Evolutionary conservation across 1,140 invertebrate species (phyloP).

Genomic region (Drosophila lowei): DNA sequence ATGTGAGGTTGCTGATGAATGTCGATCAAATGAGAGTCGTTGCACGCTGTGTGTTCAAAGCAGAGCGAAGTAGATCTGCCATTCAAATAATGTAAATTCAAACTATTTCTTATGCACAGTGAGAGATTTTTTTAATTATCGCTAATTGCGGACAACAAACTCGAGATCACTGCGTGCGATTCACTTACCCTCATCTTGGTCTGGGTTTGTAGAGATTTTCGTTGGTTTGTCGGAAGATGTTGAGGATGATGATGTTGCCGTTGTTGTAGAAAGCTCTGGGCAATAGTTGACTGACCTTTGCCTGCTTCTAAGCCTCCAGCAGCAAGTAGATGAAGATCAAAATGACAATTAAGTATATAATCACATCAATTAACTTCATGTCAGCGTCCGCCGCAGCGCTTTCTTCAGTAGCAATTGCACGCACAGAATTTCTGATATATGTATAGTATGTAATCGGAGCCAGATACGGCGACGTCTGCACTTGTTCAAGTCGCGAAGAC

Average conservation of each 20-base stretch:
- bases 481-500: conserved; percentile 66
- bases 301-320: conserved; percentile 53
- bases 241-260: conserved; percentile 20
- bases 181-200: conserved; percentile 67
- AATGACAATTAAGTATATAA: conserved; percentile 79
- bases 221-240: conserved; percentile 9
- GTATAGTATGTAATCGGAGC: background rate
- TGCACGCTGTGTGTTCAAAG: conserved; percentile 18
- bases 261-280: conserved; percentile 55
- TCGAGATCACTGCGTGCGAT: conserved; percentile 15
- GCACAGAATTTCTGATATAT: conserved; percentile 14
- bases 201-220: conserved; percentile 14
- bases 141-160: conserved; percentile 59
- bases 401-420: conserved; percentile 48
- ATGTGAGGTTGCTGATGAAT: conserved; percentile 19
- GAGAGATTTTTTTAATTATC: conserved; percentile 38
- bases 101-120: conserved; percentile 33
- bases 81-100: conserved; percentile 31
- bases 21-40: conserved; percentile 19
- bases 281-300: conserved; percentile 45
- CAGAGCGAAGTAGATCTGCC: conserved; percentile 9
- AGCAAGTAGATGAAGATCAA: conserved; percentile 80
- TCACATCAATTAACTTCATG: conserved; percentile 83
- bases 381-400: conserved; percentile 70
- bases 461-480: conserved; percentile 54